A percentile compares a stretch with the other conserved stretches of the same genome.
Conservation (phyloP, 2,888 invertebrate genomes). For the Aporophyla lueneburgensis region DNA sequence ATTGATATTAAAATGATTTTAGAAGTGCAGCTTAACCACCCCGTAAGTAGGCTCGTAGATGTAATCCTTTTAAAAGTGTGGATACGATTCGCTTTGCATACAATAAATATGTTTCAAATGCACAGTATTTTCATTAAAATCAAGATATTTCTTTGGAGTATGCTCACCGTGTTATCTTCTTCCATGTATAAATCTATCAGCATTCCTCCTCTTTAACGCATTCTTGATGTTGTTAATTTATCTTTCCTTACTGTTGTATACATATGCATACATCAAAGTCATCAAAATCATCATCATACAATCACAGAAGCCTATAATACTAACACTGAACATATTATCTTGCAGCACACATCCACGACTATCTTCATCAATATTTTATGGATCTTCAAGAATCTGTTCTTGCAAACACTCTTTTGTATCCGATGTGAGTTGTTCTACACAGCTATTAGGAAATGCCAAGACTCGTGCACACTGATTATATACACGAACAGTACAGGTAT, state of each 20-base stretch:
- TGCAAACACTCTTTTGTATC: neutral
- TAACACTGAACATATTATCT: neutral
- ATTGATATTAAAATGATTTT: conserved; percentile 2
- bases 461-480: conserved; percentile 2
- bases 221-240: too few species aligned
- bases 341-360: neutral
- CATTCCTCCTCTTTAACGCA: too few species aligned
- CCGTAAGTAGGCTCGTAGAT: neutral
- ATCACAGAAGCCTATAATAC: neutral
- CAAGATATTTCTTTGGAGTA: too few species aligned
- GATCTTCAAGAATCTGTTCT: conserved; percentile 4
- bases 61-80: neutral
- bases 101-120: neutral
- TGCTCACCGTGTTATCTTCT: too few species aligned
- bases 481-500: neutral
- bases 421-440: conserved; percentile 1
- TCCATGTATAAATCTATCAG: too few species aligned
- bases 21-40: neutral
- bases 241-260: too few species aligned
- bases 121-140: too few species aligned
- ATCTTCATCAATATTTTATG: neutral
- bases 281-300: too few species aligned
- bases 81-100: too few species aligned
- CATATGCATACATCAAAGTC: neutral
- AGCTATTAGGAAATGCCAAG: conserved; percentile 3